These are phyloP conservation scores for Sphaerophoria taeniata DNA, from an alignment of 2,888 invertebrate genomes.

Conservation along the genomic window DNA sequence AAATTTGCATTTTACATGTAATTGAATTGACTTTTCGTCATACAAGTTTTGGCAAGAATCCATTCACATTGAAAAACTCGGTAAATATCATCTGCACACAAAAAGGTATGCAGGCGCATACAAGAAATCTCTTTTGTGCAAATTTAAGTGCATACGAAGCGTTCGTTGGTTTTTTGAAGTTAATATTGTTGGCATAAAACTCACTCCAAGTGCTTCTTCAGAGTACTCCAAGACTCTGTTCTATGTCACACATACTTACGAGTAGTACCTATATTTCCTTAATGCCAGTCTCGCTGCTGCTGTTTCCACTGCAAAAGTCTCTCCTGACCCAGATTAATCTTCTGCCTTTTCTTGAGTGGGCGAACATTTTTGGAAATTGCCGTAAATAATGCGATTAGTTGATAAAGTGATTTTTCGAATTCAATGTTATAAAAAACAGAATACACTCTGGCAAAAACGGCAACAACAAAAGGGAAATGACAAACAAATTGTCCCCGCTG, in stretches of 20 bases:
- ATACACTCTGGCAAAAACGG: conserved; percentile 3
- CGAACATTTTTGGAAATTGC: conserved; percentile 45
- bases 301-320: neutral
- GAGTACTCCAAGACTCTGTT: neutral
- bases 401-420: conserved; percentile 59
- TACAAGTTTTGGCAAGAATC: conserved; percentile 54
- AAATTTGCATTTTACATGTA: conserved; percentile 67
- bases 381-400: conserved; percentile 64
- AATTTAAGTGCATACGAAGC: conserved; percentile 50
- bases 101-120: conserved; percentile 39
- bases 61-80: conserved; percentile 54
- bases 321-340: conserved; percentile 54
- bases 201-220: conserved; percentile 20
- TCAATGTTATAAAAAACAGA: neutral
- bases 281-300: neutral
- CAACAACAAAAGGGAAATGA: conserved; percentile 20
- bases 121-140: conserved; percentile 45
- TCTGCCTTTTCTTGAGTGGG: neutral
- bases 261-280: conserved; percentile 39
- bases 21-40: conserved; percentile 64
- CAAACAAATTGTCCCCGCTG: conserved; percentile 19
- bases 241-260: conserved; percentile 50
- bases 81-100: conserved; percentile 58
- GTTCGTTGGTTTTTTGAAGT: conserved; percentile 51
- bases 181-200: conserved; percentile 62